Evolutionary conservation across 1,140 invertebrate species (phyloP).

Genomic region (Eupristina koningsbergeri): DNA sequence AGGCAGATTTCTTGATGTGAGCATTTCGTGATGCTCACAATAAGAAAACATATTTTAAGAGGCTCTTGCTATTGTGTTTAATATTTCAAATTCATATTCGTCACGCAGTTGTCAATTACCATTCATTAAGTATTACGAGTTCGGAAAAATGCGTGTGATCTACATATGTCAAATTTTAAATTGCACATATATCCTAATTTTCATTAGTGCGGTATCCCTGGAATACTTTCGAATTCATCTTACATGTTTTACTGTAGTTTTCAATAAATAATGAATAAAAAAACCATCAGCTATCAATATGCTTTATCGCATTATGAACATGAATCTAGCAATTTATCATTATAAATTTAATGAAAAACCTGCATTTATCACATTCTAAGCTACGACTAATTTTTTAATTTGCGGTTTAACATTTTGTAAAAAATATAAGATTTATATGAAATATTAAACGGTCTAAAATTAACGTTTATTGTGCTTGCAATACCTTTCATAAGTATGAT

Average conservation of each 20-base stretch:
- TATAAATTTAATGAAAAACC: no score
- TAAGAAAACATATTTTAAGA: neutral
- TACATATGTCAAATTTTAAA: neutral
- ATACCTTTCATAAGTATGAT: no score
- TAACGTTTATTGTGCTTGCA: no score
- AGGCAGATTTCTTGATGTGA: neutral
- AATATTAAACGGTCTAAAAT: no score
- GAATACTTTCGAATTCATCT: neutral
- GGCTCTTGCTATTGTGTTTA: neutral
- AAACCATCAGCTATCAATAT: neutral
- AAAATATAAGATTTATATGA: no score
- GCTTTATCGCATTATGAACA: neutral
- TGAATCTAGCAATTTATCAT: no score
- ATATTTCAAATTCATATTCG: neutral
- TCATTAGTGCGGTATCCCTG: neutral
- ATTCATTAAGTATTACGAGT: slow-evolving; percentile 3
- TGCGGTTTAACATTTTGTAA: no score
- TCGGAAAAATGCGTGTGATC: neutral
- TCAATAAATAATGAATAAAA: neutral
- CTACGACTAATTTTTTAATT: no score
- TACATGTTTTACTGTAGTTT: neutral
- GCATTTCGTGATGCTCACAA: neutral
- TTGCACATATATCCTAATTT: neutral
- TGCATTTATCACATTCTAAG: no score
- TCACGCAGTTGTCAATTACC: neutral